Conservation (phyloP, 2,113 vertebrate genomes). For the Tenebrosternarchus preto region DNA sequence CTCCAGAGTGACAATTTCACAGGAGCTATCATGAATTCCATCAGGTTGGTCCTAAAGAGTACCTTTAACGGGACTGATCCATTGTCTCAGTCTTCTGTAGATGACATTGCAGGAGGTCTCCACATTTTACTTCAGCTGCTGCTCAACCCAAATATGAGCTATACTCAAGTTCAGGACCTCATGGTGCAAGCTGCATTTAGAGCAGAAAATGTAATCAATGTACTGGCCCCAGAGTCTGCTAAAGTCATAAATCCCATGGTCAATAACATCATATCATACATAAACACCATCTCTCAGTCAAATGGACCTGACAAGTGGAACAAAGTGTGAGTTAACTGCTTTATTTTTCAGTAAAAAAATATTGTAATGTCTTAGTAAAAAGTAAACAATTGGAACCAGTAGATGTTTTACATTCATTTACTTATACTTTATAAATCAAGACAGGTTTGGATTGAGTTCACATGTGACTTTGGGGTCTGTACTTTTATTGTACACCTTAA, state of each 20-base stretch:
- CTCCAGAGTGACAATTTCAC: slow-evolving; percentile 62
- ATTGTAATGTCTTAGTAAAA: neutral
- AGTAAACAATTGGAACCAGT: neutral
- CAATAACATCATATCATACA: slow-evolving; percentile 59
- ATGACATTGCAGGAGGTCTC: slow-evolving; percentile 59
- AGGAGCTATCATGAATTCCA: slow-evolving; percentile 52
- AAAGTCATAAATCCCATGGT: slow-evolving; percentile 57
- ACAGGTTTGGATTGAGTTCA: neutral
- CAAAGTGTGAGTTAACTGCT: slow-evolving; percentile 66
- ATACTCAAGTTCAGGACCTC: slow-evolving; percentile 53
- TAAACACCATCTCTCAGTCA: slow-evolving; percentile 53
- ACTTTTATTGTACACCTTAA: too few relatives aligned
- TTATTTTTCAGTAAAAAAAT: neutral
- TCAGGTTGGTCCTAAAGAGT: slow-evolving; percentile 51
- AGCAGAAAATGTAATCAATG: slow-evolving; percentile 53
- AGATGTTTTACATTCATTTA: neutral
- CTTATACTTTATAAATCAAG: neutral
- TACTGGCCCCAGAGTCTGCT: slow-evolving; percentile 43
- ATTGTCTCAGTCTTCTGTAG: slow-evolving; percentile 37
- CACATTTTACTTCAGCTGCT: slow-evolving; percentile 58
- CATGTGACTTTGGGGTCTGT: neutral
- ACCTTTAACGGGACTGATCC: slow-evolving; percentile 1
- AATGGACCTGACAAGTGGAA: slow-evolving; percentile 63
- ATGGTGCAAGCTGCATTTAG: slow-evolving; percentile 54
- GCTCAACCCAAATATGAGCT: slow-evolving; percentile 57